Conservation (phyloP, 2,113 vertebrate species). For the Mormoops blainvillei region DNA sequence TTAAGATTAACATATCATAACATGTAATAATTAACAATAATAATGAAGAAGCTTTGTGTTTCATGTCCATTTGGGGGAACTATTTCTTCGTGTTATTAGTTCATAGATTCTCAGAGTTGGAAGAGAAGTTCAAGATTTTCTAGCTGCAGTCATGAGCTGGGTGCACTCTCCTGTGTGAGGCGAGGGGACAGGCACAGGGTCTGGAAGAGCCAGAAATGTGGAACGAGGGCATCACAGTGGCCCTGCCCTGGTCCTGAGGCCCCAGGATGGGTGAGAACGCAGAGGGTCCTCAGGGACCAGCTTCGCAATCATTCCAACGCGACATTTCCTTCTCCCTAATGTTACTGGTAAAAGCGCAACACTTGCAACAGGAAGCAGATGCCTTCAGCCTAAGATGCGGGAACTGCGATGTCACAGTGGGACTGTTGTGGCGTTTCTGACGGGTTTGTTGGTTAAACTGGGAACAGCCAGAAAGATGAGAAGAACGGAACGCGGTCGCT, state of each 20-base stretch:
- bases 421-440: background rate
- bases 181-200: too few relatives aligned
- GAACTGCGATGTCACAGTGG: too few relatives aligned
- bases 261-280: too few relatives aligned
- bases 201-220: too few relatives aligned
- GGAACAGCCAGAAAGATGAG: too few relatives aligned
- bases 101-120: background rate
- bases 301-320: background rate
- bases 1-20: background rate
- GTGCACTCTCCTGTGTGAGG: too few relatives aligned
- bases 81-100: background rate
- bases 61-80: background rate
- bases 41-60: background rate
- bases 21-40: background rate
- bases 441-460: background rate
- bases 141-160: background rate
- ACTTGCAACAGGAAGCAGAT: accelerated
- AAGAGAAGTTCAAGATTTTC: background rate
- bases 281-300: background rate
- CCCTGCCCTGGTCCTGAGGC: too few relatives aligned
- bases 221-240: too few relatives aligned
- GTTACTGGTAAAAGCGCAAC: accelerated
- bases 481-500: too few relatives aligned
- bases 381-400: background rate
- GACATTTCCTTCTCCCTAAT: background rate